Evolutionary conservation across 2,113 vertebrate genomes (phyloP), one percentile per base, ranked within the genome.

Genomic region (Chaenogobius annularis): DNA sequence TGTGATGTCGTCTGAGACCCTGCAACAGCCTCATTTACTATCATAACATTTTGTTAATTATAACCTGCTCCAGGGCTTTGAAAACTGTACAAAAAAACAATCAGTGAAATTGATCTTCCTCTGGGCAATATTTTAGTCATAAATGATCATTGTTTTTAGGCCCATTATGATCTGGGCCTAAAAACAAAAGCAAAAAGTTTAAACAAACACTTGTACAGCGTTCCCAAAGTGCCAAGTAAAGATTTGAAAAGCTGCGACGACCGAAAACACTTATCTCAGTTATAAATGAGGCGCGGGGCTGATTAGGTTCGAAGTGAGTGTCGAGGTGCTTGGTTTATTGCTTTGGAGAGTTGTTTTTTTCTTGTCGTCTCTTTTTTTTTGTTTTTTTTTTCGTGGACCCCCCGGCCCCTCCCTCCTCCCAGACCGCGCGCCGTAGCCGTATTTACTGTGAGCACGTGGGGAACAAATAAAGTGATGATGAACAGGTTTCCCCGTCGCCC

Each of bases 391-490:
- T 4, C 26, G 2, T 4, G 26, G 26, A 1, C 26, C 26, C 26
- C 26, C 26, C 26, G 26, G 26, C 26, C 85, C 85, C 85, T 71
- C 70, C 84, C 81, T 84, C 83, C 88, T 88, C 26, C 26, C 2
- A 31, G 26, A 31, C 26, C 26, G 89, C 85, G 84, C 84, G 81
- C 82, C 84, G 83, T 79, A 80, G 78, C 78, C 81, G 86, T 91
- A 88, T 92, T 93, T 91, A 91, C 91, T 90, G 87, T 86, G 80
- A 86, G 89, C 87, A 85, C 89, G 84, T 87, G 90, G 91, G 90
- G 86, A 90, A 91, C 89, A 90, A 92, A 93, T 92, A 92, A 92
- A 93, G 85, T 89, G 88, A 87, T 92, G 91, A 94, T 93, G 92
- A 93, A 92, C 89, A 90, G 87, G 89, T 91, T 92, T 89, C 90